Base-by-base conservation (phyloP, 2,888 invertebrate genomes). In the Drosophila differens region DNA sequence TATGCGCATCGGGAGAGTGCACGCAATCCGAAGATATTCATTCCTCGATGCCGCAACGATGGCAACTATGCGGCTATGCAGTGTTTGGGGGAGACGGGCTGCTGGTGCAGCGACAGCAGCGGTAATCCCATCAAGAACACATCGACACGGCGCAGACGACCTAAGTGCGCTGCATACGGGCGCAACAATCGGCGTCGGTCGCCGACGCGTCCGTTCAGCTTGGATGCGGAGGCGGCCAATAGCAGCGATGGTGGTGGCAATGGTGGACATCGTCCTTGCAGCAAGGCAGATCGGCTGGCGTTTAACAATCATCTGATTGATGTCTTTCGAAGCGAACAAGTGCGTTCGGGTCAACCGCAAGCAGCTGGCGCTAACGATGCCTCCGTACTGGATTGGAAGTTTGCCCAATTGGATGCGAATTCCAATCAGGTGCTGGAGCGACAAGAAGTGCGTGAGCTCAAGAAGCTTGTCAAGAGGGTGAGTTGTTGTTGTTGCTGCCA, bases 61-160 rank as follows among this genome's bases (percentile, higher is more conserved):
- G 98, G 98, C 22, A 96, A 95, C 4, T 98, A 97, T 93, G 96
- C 97, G 1, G 95, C 97, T 14, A 96, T 97, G 70, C 98, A 98
- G 94, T 98, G 98, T 92, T 96, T 97, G 89, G 94, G 95, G 9
- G 95, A 95, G 65, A 96, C 97, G 3, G 95, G 95, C 91, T 98
- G 98, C 94, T 98, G 98, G 98, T 99, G 98, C 93, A 98, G 98
- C 72, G 97, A 97, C 1, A 95, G 96, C 19, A 95, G 96, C 81
- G 98, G 98, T 49, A 95, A 95, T 82, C 97, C 97, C 0, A 95
- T 98, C 62, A 95, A 96, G 14, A 96, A 97, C 85, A 97, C 97
- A 6, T 96, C 97, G 7, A 95, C 96, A 16, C 95, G 95, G 76
- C 95, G 95, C 83, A 95, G 95, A 63, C 95, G 95, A 86, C 96